Percentiles rank a stretch among this genome's conserved stretches.
Evolutionary conservation across 2,113 vertebrate genomes (phyloP).

Genomic region (Ceuthmochares aereus): DNA sequence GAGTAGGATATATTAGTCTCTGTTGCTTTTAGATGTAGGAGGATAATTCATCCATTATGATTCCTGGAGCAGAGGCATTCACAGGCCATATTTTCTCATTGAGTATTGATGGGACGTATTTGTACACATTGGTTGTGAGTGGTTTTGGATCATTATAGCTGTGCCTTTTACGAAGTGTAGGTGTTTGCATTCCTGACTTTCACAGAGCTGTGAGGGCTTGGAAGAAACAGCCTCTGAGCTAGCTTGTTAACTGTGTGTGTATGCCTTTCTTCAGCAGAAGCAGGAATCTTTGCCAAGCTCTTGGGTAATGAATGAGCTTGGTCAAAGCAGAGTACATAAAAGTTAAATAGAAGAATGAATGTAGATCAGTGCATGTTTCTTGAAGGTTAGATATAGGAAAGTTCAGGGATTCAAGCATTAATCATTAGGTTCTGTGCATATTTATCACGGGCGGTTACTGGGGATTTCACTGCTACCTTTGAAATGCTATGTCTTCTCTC

Average conservation of each 20-base stretch:
- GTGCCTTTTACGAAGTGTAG: conserved; percentile 32
- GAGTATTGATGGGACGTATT: conserved; percentile 35
- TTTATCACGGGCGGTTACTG: neutral
- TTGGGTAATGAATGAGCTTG: neutral
- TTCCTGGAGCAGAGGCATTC: conserved; percentile 38
- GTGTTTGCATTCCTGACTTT: conserved; percentile 49
- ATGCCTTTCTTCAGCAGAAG: neutral
- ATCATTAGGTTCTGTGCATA: neutral
- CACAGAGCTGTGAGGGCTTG: neutral
- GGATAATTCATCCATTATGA: neutral
- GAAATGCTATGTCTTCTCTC: neutral
- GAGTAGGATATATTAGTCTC: neutral
- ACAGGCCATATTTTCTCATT: neutral
- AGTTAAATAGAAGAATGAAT: neutral
- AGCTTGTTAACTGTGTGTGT: neutral
- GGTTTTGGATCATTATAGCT: conserved; percentile 44
- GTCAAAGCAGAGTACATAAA: neutral
- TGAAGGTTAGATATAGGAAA: neutral
- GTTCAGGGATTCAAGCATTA: neutral
- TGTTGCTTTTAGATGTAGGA: conserved; percentile 17
- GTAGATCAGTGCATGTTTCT: neutral
- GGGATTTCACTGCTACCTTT: neutral
- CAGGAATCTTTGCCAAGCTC: neutral
- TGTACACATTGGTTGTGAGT: conserved; percentile 44
- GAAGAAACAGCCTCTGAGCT: neutral